Percentiles rank a stretch among this genome's conserved stretches.
Evolutionary conservation across 1,140 invertebrate genomes (phyloP).

Genomic region (Trissolcus basalis): DNA sequence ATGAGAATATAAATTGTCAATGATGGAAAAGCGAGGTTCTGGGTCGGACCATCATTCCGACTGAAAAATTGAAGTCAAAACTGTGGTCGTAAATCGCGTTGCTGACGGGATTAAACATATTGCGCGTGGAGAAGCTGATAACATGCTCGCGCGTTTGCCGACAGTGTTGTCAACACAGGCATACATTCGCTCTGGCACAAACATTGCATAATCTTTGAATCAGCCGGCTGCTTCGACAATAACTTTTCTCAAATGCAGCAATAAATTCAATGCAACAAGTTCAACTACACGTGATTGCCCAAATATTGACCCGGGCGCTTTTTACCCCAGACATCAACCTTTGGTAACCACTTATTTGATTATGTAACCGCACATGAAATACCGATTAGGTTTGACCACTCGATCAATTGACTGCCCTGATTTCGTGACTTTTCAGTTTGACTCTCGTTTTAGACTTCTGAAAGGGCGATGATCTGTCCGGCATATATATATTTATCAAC

Average conservation of each 20-base stretch:
- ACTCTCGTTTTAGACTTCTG: background rate
- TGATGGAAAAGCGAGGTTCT: no score
- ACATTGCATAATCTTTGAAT: conserved; percentile 48
- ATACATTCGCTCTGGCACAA: conserved; percentile 33
- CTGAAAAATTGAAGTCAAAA: conserved; percentile 8
- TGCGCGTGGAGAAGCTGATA: conserved; percentile 18
- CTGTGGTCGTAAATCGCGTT: conserved; percentile 6
- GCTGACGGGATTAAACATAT: conserved; percentile 18
- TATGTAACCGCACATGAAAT: conserved; percentile 14
- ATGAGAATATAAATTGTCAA: background rate
- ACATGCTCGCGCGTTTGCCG: conserved; percentile 20
- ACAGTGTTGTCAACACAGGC: conserved; percentile 34
- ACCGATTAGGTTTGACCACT: background rate
- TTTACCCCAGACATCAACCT: conserved; percentile 1
- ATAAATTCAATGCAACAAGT: conserved; percentile 50
- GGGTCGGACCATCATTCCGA: no score
- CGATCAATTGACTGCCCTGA: background rate
- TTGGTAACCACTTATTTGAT: conserved; percentile 12
- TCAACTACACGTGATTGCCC: conserved; percentile 28
- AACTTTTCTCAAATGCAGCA: conserved; percentile 39
- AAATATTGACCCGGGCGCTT: conserved; percentile 38
- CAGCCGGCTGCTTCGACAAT: conserved; percentile 22
- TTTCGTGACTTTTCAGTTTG: background rate
- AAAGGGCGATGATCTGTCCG: background rate
- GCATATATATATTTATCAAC: no score